Evolutionary conservation across 2,888 invertebrate species (phyloP), one percentile per base, ranked within the genome.

Genomic region (Leucoma salicis): DNA sequence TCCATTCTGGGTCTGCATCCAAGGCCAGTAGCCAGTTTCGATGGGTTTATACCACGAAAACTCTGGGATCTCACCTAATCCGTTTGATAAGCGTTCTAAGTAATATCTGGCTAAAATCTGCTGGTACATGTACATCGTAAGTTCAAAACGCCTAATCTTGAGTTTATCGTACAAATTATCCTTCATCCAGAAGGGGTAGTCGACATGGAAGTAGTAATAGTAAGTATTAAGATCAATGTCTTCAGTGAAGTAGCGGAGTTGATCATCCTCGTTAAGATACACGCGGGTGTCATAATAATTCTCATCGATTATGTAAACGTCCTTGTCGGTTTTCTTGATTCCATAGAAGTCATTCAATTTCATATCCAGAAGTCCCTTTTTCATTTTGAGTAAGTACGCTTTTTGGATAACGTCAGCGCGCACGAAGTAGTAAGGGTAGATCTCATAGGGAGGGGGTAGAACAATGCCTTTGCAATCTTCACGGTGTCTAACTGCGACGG

Each of bases 371-470:
- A 88, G 71, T 13, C 85, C 89, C 46, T 61, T 84, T 66, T 80
- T 90, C 87, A 87, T 87, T 58, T 91, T 91, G 42, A 90, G 71
- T 51, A 89, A 46, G 61, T 91, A 90, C 3, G 90, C 85, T 39
- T 87, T 90, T 47, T 91, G 87, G 57, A 94, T 89, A n/a, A 93
- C 92, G 62, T 94, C 92, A 14, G 90, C 85, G 62, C 92, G 92
- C 51, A 93, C 92, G 78, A 92, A 94, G 71, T 90, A 91, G 82
- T 92, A 92, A 0, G 94, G 94, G 52, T 92, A 87, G 56, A 92
- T 86, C 73, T 92, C 92, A 59, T 92, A 92, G 1, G 90, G 85
- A 46, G 92, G 90, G 31, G 92, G 92, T 18, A 92, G 70, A 16
- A 90, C 77, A 39, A 92, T 77, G 18, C 87, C 87, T 49, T 68